These are phyloP conservation scores for Hesperophylax magnus DNA, from an alignment of 1,140 invertebrate species.

Conservation along the genomic window DNA sequence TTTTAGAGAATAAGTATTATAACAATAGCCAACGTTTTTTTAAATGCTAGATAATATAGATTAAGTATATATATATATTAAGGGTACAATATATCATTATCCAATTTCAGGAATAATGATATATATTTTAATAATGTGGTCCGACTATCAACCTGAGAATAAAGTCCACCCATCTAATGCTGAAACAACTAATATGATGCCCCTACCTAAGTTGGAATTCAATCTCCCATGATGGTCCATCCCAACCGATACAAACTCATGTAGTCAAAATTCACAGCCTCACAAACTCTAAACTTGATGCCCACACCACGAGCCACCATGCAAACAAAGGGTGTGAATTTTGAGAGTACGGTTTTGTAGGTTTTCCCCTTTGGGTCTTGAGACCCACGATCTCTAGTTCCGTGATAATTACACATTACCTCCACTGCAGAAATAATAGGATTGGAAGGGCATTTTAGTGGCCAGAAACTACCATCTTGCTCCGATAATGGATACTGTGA, in stretches of 20 bases:
- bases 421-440: conserved; percentile 11
- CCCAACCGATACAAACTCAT: neutral
- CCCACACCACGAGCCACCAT: neutral
- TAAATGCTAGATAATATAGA: no score
- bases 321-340: neutral
- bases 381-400: conserved; percentile 19
- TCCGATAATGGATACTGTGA: conserved; percentile 24
- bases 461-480: neutral
- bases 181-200: neutral
- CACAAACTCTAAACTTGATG: neutral
- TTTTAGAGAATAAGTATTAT: no score
- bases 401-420: conserved; percentile 43
- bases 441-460: neutral
- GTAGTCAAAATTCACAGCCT: neutral
- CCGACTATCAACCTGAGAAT: neutral
- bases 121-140: no score
- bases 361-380: neutral
- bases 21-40: no score
- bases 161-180: conserved; percentile 1
- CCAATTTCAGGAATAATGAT: no score
- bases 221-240: conserved; percentile 24
- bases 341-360: conserved; percentile 8
- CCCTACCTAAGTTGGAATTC: conserved; percentile 3
- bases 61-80: no score
- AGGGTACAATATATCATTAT: no score